Evolutionary conservation across 2,113 vertebrate genomes (phyloP), one percentile per base, ranked within the genome.

Genomic region (Hydrolagus affinis): DNA sequence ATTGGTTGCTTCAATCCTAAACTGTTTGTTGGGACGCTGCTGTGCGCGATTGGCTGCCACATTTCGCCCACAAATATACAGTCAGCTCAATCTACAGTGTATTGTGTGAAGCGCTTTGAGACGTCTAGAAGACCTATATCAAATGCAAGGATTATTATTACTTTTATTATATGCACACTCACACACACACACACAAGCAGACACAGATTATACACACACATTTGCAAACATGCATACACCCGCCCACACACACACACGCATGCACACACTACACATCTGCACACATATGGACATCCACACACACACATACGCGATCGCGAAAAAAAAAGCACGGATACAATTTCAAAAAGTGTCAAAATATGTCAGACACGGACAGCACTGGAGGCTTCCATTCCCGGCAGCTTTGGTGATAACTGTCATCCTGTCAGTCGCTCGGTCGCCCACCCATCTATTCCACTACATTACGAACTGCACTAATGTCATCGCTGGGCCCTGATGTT

Each of bases 381-480:
- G 94, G 95, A 96, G 94, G 95, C 94, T 95, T 95, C 95, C 93
- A 94, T 95, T 94, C 94, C 93, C 93, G 92, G 92, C 93, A 93
- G 93, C 94, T 95, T 94, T 95, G 94, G 95, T 95, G 94, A 93
- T 94, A 94, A 95, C 94, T 97, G 96, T 97, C 96, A 96, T 95
- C 95, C 95, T 95, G 95, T 96, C 94, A 93, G 92, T 95, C 94
- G 94, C 95, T 95, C 94, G 93, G 92, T 95, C 94, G 94, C 95
- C 95, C 94, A 95, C 96, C 96, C 96, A 96, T 98, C 96, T 96
- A 95, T 95, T 96, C 95, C 93, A 95, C 95, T 96, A 96, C 97
- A 97, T 98, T 96, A 96, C 96, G 94, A 97, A 97, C 97, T 97
- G 96, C 96, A 97, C 96, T 98, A 98, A 98, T 98, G 98, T 98